A percentile compares a stretch with the other conserved stretches of the same genome.
phyloP scores from a whole-genome alignment of 2,113 vertebrate genomes.

The Mastomys coucha region DNA sequence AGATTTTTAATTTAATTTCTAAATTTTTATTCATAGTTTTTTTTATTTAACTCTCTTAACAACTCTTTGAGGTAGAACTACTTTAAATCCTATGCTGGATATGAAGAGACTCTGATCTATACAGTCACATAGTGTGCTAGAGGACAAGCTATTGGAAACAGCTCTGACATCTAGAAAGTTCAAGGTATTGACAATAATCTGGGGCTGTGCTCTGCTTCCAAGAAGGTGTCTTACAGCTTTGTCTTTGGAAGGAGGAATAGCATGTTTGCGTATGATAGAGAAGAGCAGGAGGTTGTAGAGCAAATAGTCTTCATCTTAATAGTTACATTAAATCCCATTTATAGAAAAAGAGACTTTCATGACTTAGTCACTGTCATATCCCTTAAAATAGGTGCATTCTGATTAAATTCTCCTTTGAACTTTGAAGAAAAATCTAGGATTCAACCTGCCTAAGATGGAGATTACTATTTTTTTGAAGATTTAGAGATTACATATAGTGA shows the following conservation, averaged over 20 bases:
- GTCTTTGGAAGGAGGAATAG: not conserved
- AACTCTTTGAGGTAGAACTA: not conserved
- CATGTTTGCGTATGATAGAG: not conserved
- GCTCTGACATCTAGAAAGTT: not conserved
- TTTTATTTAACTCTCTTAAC: not conserved
- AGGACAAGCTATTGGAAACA: not conserved
- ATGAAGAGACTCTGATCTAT: not conserved
- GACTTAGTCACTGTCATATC: too few relatives aligned
- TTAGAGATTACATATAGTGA: not conserved
- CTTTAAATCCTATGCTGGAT: not conserved
- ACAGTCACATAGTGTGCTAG: not conserved
- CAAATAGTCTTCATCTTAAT: not conserved
- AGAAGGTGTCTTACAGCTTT: not conserved
- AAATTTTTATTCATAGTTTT: not conserved
- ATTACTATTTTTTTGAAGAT: not conserved
- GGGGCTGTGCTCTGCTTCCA: not conserved
- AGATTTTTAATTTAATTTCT: not conserved
- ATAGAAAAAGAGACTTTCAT: not conserved
- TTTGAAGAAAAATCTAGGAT: not conserved
- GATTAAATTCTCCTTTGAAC: not conserved
- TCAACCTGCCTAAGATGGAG: not conserved
- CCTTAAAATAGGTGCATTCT: not conserved
- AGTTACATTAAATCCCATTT: not conserved
- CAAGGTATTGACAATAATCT: not conserved
- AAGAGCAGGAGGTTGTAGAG: fast-evolving